A percentile compares a stretch with the other conserved stretches of the same genome.
Conservation (phyloP, 2,797 vertebrate species). For the Poeciliopsis turneri region DNA sequence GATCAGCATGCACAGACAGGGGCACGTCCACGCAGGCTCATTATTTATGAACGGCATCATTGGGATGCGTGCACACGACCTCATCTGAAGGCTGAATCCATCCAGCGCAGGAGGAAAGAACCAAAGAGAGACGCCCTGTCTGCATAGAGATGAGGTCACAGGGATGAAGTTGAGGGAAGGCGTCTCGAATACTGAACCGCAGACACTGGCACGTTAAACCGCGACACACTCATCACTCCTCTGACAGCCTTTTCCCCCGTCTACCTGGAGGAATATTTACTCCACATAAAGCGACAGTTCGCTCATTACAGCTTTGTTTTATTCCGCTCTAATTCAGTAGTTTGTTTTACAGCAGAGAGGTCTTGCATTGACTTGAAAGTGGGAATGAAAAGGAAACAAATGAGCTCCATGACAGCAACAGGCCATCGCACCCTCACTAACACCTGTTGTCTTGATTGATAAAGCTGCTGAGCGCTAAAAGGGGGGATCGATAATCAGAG, state of each 20-base stretch:
- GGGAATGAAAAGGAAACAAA: slow-evolving; percentile 41
- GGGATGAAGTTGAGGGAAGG: slow-evolving; percentile 37
- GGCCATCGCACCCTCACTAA: slow-evolving; percentile 55
- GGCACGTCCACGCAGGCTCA: slow-evolving; percentile 44
- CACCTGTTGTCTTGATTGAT: slow-evolving; percentile 59
- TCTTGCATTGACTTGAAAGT: slow-evolving; percentile 13
- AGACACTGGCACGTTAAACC: slow-evolving; percentile 32
- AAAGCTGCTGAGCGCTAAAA: slow-evolving; percentile 58
- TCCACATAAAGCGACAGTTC: slow-evolving; percentile 10
- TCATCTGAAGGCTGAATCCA: slow-evolving; percentile 70
- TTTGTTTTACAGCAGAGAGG: slow-evolving; percentile 16
- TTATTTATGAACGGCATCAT: slow-evolving; percentile 78
- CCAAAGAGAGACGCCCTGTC: slow-evolving; percentile 64
- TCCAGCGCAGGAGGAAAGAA: slow-evolving; percentile 58
- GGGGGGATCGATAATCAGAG: slow-evolving; percentile 70
- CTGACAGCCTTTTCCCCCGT: slow-evolving; percentile 18
- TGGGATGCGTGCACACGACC: slow-evolving; percentile 71
- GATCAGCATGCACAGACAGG: slow-evolving; percentile 74
- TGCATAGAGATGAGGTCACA: slow-evolving; percentile 71
- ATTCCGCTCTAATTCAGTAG: neutral
- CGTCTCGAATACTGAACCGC: slow-evolving; percentile 44
- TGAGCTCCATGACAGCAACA: slow-evolving; percentile 41
- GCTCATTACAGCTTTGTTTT: slow-evolving; percentile 7
- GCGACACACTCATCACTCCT: slow-evolving; percentile 38
- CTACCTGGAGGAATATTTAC: slow-evolving; percentile 11